phyloP scores from a whole-genome alignment of 2,113 vertebrate genomes.

The Dasyprocta punctata region DNA sequence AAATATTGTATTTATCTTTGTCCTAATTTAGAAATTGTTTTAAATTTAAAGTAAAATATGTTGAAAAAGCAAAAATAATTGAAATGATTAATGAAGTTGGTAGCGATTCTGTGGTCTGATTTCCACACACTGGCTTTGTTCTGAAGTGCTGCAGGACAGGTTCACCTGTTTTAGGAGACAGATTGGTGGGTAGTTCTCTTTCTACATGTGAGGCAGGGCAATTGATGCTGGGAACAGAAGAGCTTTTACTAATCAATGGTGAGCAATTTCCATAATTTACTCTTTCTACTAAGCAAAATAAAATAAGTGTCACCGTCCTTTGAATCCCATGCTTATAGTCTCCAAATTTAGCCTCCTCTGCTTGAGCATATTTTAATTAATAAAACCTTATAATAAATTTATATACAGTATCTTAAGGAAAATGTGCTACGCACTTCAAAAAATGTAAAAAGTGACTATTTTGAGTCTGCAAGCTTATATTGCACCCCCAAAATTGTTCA shows the following conservation, averaged over 20 bases:
- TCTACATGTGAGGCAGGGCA: accelerated
- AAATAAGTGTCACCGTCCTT: not conserved
- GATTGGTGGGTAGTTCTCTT: accelerated
- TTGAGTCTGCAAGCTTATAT: not conserved
- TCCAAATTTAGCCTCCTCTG: not conserved
- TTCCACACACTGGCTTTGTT: not conserved
- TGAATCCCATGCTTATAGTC: not conserved
- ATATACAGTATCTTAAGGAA: not conserved
- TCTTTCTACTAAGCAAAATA: not conserved
- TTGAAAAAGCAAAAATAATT: not conserved
- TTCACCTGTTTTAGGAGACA: not conserved
- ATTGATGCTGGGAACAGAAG: accelerated
- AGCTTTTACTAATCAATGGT: not conserved
- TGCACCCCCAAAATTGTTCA: not conserved
- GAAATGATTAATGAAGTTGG: not conserved
- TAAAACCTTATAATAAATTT: not conserved
- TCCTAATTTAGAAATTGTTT: not conserved
- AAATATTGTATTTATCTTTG: not conserved
- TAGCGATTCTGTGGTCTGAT: not conserved
- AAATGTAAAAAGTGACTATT: not conserved
- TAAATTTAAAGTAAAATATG: not conserved
- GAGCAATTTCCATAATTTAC: not conserved
- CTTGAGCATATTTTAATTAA: not conserved
- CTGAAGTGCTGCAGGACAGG: not conserved
- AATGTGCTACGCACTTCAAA: not conserved